These are phyloP conservation scores for Sebastes melanostomus DNA, from an alignment of 2,797 vertebrate genomes.

Conservation along the genomic window DNA sequence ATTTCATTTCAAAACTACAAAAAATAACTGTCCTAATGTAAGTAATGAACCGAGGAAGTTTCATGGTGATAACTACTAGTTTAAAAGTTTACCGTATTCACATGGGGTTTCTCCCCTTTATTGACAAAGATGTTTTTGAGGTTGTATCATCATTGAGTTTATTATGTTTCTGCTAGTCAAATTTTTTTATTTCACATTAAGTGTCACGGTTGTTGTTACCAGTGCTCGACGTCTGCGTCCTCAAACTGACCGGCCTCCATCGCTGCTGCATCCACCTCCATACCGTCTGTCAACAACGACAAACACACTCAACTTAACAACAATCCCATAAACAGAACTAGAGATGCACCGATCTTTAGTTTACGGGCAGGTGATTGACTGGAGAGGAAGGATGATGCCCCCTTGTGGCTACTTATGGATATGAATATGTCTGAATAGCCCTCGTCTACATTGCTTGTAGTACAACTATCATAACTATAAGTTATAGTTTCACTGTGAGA, in stretches of 20 bases:
- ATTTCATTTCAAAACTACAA: too few relatives aligned
- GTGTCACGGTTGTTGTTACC: conserved; percentile 62
- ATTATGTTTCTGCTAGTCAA: neutral
- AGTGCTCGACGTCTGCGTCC: conserved; percentile 96
- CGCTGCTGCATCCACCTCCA: conserved; percentile 91
- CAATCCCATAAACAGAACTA: neutral
- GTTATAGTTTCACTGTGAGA: too few relatives aligned
- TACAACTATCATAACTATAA: too few relatives aligned
- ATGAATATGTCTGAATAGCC: neutral
- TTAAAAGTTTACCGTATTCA: too few relatives aligned
- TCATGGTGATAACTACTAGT: too few relatives aligned
- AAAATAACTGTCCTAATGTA: too few relatives aligned
- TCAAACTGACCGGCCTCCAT: conserved; percentile 94
- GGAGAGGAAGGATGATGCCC: neutral
- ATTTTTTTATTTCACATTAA: neutral
- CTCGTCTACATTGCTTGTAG: neutral
- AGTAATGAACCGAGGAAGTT: too few relatives aligned
- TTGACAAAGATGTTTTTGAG: neutral
- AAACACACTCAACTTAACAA: neutral
- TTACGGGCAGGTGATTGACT: neutral
- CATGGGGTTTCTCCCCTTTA: too few relatives aligned
- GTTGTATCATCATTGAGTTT: neutral
- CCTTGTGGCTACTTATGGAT: neutral
- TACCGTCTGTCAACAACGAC: conserved; percentile 84
- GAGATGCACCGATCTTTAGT: neutral